phyloP scores from a whole-genome alignment of 92 coral and sea anemone species.

The Phymanthus crucifer region DNA sequence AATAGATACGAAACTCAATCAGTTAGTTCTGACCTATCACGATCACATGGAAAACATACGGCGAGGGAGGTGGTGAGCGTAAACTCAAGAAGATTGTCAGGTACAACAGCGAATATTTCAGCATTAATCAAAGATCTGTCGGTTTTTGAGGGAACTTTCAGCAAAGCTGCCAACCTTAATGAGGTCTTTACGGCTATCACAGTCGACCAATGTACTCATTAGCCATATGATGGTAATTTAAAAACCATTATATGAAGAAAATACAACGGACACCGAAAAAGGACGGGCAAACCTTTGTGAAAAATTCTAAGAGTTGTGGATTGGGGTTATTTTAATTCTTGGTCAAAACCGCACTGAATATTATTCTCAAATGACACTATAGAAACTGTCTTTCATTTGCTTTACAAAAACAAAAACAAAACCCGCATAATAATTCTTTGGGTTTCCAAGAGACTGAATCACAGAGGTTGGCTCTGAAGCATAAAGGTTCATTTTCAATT shows the following conservation, averaged over 20 bases:
- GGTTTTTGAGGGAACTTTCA: conserved; percentile 77
- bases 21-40: conserved; percentile 54
- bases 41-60: conserved; percentile 27
- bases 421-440: neutral
- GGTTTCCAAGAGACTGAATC: conserved; percentile 3
- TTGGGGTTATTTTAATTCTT: conserved; percentile 20
- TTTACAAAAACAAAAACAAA: neutral
- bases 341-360: conserved; percentile 3
- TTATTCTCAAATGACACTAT: neutral
- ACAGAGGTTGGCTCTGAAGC: neutral
- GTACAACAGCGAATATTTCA: conserved; percentile 76
- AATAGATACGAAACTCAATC: conserved; percentile 52
- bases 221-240: conserved; percentile 67
- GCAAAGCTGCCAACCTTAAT: conserved; percentile 91
- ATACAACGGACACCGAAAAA: conserved; percentile 23
- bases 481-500: neutral
- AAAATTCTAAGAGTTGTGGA: conserved; percentile 20
- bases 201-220: conserved; percentile 60
- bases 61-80: conserved; percentile 43
- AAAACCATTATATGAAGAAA: conserved; percentile 53
- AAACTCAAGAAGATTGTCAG: conserved; percentile 68
- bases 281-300: neutral
- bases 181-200: conserved; percentile 85
- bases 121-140: conserved; percentile 84
- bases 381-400: neutral